Evolutionary conservation across 2,888 invertebrate species (phyloP), one percentile per base, ranked within the genome.

Genomic region (Xylota segnis): DNA sequence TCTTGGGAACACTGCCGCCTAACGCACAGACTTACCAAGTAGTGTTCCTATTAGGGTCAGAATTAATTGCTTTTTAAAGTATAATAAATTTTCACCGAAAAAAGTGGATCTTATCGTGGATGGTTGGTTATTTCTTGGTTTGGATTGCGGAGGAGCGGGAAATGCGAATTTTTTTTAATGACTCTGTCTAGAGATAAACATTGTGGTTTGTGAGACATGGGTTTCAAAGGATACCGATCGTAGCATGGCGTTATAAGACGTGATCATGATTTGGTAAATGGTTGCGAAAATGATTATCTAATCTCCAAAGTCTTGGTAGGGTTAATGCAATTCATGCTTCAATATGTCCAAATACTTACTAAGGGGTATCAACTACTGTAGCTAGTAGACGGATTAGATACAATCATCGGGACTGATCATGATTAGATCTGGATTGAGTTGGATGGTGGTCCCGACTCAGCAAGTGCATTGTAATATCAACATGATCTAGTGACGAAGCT

Each of bases 11-110:
- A 47, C 56, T 34, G 68, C 45, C 52, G 68, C 72, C 61, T 37
- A 32, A 40, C 34, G 52, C 32, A 71, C 50, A 14, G n/a, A 5
- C 27, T 34, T 23, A 45, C 23, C 45, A 40, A 50, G 54, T 47
- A 54, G 61, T 52, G 72, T 72, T 63, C 76, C 66, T 76, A 86
- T 86, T 86, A 82, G 61, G 76, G 72, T 86, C 76, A 66, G 29
- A 81, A 82, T 86, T 82, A 86, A 82, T 86, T 86, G 75, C 45
- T 76, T 76, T 72, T 76, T 71, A 16, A 66, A 63, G 54, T 75
- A 43, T 86, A 71, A 86, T 86, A 81, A 76, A 86, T 86, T 81
- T 72, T 61, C 50, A 71, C 71, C 61, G 52, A 56, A 68, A 56
- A 68, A 76, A 72, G 29, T 76, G 86, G 82, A 82, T 61, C 71